Evolutionary conservation across 2,888 invertebrate species (phyloP).

Genomic region (Catotricha subobsoleta): DNA sequence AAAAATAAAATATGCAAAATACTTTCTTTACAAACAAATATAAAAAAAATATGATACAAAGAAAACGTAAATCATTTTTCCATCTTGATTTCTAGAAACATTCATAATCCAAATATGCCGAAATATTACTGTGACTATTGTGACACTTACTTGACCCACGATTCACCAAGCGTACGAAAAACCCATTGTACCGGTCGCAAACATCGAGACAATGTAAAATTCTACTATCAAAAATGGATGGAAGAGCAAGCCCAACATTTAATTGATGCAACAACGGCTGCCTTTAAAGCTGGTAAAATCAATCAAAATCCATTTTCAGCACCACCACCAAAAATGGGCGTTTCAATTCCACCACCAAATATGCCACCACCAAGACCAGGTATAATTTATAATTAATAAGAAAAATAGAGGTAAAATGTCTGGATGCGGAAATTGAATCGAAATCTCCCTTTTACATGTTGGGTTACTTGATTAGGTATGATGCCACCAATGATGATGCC

Average conservation of each 20-base stretch:
- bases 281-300: slow-evolving; percentile 93
- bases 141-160: slow-evolving; percentile 96
- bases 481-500: slow-evolving; percentile 35
- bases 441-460: no score
- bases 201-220: slow-evolving; percentile 98
- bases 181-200: slow-evolving; percentile 98
- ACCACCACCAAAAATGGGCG: slow-evolving; percentile 42
- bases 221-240: slow-evolving; percentile 99
- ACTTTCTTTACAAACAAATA: no score
- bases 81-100: no score
- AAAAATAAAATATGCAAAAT: no score
- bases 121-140: slow-evolving; percentile 99
- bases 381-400: no score
- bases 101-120: slow-evolving; percentile 46
- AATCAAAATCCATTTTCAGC: slow-evolving; percentile 74
- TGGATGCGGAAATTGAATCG: no score
- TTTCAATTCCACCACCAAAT: slow-evolving; percentile 61
- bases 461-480: no score
- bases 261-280: slow-evolving; percentile 93
- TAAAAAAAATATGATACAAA: no score
- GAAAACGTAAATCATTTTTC: no score
- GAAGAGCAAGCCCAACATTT: slow-evolving; percentile 98
- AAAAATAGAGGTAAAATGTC: no score
- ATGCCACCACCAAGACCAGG: slow-evolving; percentile 40
- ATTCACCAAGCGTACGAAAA: slow-evolving; percentile 96